A percentile compares a stretch with the other conserved stretches of the same genome.
Conservation (phyloP, 2,888 invertebrate genomes). For the Lissocephala sabroskyi region DNA sequence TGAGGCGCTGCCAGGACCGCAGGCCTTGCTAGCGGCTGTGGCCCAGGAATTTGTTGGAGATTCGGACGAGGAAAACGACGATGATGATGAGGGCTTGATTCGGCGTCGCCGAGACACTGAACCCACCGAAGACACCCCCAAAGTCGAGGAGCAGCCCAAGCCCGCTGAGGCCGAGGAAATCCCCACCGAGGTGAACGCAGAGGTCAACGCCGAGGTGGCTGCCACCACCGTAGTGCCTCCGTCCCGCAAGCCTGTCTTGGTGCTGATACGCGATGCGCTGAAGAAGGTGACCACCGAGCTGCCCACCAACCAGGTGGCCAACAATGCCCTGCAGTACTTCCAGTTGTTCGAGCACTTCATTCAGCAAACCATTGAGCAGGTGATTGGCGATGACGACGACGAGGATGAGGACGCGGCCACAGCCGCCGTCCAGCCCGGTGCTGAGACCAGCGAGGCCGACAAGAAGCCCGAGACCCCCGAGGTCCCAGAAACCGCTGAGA, state of each 20-base stretch:
- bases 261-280: slow-evolving; percentile 65
- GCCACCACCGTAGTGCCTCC: slow-evolving; percentile 18
- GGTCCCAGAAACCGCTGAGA: slow-evolving; percentile 16
- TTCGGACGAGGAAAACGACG: slow-evolving; percentile 34
- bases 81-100: slow-evolving; percentile 33
- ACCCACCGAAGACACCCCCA: neutral
- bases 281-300: slow-evolving; percentile 68
- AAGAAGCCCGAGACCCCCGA: slow-evolving; percentile 19
- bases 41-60: slow-evolving; percentile 19
- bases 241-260: slow-evolving; percentile 61
- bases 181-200: too few species aligned
- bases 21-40: slow-evolving; percentile 12
- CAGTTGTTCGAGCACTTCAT: slow-evolving; percentile 69
- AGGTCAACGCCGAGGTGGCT: too few species aligned
- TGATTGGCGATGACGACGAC: slow-evolving; percentile 64
- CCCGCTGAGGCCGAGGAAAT: slow-evolving; percentile 7
- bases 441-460: slow-evolving; percentile 13
- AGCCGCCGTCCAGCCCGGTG: slow-evolving; percentile 11
- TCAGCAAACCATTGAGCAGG: slow-evolving; percentile 68
- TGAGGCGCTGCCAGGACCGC: slow-evolving; percentile 31
- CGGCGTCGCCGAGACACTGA: slow-evolving; percentile 35
- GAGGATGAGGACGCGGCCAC: slow-evolving; percentile 52
- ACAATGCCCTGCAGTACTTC: slow-evolving; percentile 68
- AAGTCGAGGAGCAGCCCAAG: too few species aligned
- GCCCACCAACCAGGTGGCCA: slow-evolving; percentile 67